A percentile compares a stretch with the other conserved stretches of the same genome.
Evolutionary conservation across 23 tunicate genomes (phyloP).

Genomic region (Halocynthia roretzi): DNA sequence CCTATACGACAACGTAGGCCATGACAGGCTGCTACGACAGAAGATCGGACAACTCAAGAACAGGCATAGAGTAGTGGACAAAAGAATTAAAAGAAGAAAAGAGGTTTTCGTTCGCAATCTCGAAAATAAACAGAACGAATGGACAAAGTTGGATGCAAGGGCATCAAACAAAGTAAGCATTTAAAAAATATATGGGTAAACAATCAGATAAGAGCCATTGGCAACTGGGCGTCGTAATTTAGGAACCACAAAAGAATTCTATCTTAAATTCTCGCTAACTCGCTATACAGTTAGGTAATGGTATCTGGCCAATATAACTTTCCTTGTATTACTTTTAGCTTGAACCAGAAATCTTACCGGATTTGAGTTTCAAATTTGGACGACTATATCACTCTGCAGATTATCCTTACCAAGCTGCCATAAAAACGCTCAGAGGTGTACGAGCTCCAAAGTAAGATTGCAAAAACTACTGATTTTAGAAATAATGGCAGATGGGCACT

Average conservation of each 20-base stretch:
- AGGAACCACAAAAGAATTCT: no score
- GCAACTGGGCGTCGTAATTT: no score
- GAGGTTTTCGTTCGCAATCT: conserved; percentile 52
- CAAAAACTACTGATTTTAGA: no score
- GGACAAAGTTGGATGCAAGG: conserved; percentile 63
- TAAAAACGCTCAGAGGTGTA: conserved; percentile 32
- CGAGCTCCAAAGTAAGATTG: conserved; percentile 21
- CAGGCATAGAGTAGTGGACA: conserved; percentile 44
- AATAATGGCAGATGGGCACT: no score
- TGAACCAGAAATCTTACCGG: conserved; percentile 71
- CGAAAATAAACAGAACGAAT: conserved; percentile 67
- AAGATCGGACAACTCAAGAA: conserved; percentile 34
- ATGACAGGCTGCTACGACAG: conserved; percentile 57
- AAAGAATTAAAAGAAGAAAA: conserved; percentile 45
- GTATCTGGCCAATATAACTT: no score
- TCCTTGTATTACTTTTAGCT: conserved; percentile 22
- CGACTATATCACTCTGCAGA: conserved; percentile 57
- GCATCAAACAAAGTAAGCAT: conserved; percentile 33
- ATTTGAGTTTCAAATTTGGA: conserved; percentile 68
- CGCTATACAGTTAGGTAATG: no score
- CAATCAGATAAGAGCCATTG: no score
- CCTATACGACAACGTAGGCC: conserved; percentile 67
- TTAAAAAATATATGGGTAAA: not conserved
- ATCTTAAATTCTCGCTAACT: no score
- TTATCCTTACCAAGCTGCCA: conserved; percentile 72